Percentiles rank a stretch among this genome's conserved stretches.
Evolutionary conservation across 2,113 vertebrate genomes (phyloP).

Genomic region (Antigone vipio): DNA sequence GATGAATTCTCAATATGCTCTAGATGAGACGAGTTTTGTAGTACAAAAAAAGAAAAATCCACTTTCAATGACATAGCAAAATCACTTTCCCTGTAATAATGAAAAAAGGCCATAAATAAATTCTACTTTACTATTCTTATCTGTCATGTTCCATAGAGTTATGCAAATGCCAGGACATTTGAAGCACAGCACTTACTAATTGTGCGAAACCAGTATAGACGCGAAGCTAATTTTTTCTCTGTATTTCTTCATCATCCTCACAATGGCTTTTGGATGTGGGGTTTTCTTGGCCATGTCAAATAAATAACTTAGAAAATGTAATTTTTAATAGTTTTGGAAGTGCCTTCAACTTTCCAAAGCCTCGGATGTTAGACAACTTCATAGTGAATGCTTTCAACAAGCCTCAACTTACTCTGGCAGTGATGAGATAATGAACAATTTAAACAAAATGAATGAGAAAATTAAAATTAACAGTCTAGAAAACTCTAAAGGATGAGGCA

Average conservation of each 20-base stretch:
- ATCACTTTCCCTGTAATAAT: neutral
- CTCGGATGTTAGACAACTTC: conserved; percentile 28
- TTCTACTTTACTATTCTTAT: neutral
- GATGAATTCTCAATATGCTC: neutral
- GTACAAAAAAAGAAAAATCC: neutral
- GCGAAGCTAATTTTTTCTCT: neutral
- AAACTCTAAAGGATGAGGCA: conserved; percentile 40
- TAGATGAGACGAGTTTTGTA: neutral
- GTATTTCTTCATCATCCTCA: neutral
- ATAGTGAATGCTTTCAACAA: conserved; percentile 17
- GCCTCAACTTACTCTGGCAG: neutral
- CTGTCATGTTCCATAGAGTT: neutral
- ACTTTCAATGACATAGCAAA: neutral
- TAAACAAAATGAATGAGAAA: conserved; percentile 47
- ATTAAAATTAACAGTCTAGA: conserved; percentile 61
- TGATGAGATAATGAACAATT: conserved; percentile 48
- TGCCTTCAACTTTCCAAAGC: conserved; percentile 2
- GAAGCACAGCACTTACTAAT: neutral
- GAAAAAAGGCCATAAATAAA: neutral
- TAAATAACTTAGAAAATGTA: neutral
- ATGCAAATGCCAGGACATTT: neutral
- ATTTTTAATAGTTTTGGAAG: neutral
- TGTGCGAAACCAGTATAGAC: neutral
- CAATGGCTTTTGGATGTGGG: neutral
- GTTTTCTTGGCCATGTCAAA: neutral